These are phyloP conservation scores for Falco concolor DNA, from an alignment of 2,797 vertebrate genomes.

Conservation along the genomic window DNA sequence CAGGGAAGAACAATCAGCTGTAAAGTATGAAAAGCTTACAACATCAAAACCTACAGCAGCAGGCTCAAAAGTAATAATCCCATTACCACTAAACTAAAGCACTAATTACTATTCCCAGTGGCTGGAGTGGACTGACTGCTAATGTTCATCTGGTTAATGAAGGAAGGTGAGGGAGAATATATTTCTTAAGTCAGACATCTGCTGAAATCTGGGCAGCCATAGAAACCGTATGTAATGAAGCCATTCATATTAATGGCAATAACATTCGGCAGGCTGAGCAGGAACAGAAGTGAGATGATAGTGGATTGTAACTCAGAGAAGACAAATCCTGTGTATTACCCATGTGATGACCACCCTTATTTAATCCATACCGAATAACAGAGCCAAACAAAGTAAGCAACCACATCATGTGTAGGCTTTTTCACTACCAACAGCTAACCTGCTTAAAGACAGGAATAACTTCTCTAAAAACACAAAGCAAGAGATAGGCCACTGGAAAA, in stretches of 20 bases:
- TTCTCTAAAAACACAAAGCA: not conserved
- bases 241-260: conserved; percentile 41
- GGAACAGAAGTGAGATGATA: conserved; percentile 12
- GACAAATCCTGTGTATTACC: not conserved
- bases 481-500: not conserved
- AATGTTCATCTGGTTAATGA: conserved; percentile 59
- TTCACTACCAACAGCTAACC: not conserved
- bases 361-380: not conserved
- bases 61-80: conserved; percentile 58
- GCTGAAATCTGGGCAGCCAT: conserved; percentile 41
- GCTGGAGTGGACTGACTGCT: conserved; percentile 56
- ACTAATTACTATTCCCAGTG: conserved; percentile 60
- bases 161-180: conserved; percentile 53
- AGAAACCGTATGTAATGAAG: conserved; percentile 52
- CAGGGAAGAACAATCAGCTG: conserved; percentile 65
- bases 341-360: not conserved
- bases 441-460: not conserved
- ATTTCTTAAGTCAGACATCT: conserved; percentile 55
- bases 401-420: not conserved
- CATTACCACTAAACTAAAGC: conserved; percentile 60
- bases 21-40: conserved; percentile 64
- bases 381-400: not conserved
- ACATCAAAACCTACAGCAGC: conserved; percentile 50
- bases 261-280: conserved; percentile 4
- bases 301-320: not conserved